A percentile compares a stretch with the other conserved stretches of the same genome.
Conservation (phyloP, 2,888 invertebrate species). For the Rapana venosa region DNA sequence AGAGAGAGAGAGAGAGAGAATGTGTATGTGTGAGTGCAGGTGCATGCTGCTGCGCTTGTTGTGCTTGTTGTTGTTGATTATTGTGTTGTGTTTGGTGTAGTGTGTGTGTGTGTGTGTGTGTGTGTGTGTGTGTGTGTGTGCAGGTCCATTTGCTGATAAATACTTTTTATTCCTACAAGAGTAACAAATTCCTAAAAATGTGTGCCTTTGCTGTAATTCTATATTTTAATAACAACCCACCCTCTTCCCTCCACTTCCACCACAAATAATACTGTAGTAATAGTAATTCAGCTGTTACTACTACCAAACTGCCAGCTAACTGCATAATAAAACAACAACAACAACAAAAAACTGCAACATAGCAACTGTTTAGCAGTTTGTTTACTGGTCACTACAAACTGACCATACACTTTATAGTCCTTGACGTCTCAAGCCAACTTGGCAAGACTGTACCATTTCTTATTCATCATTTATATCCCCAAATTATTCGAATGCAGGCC, state of each 20-base stretch:
- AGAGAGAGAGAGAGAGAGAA: too few species aligned
- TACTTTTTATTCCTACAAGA: too few species aligned
- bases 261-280: background rate
- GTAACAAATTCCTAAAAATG: background rate
- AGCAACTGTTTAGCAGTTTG: background rate
- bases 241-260: background rate
- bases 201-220: background rate
- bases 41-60: background rate
- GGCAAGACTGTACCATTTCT: background rate
- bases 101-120: background rate
- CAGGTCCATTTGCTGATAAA: too few species aligned
- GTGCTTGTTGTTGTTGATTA: background rate
- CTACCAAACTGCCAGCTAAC: background rate
- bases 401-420: background rate
- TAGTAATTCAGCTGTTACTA: background rate
- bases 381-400: background rate
- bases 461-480: background rate
- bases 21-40: background rate
- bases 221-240: background rate
- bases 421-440: background rate
- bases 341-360: background rate
- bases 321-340: too few species aligned
- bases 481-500: background rate
- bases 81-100: background rate
- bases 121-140: conserved; percentile 1